These are phyloP conservation scores for Yponomeuta sedellus DNA, from an alignment of 2,888 invertebrate species.

Conservation along the genomic window DNA sequence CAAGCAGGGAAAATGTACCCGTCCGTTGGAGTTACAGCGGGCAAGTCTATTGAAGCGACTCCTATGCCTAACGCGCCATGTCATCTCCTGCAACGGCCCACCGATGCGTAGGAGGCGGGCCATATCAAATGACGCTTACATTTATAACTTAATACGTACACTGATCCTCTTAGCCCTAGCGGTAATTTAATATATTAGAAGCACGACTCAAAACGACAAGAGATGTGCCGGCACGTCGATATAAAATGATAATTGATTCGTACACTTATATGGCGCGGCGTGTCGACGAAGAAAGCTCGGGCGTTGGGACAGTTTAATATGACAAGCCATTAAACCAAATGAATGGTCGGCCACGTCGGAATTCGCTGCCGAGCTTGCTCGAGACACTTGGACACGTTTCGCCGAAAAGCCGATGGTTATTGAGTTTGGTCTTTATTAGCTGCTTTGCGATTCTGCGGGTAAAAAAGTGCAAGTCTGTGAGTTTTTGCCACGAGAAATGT, in stretches of 20 bases:
- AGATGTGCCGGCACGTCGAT: slow-evolving; percentile 31
- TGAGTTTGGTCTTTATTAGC: not conserved
- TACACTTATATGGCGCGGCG: slow-evolving; percentile 38
- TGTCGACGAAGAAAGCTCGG: slow-evolving; percentile 36
- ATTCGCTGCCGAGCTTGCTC: slow-evolving; percentile 28
- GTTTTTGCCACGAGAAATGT: not conserved
- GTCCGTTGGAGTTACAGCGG: not conserved
- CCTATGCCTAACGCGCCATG: slow-evolving; percentile 10
- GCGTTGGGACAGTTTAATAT: slow-evolving; percentile 44
- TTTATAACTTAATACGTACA: slow-evolving; percentile 40
- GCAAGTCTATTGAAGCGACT: slow-evolving; percentile 6
- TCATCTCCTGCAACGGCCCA: not conserved
- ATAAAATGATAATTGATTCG: slow-evolving; percentile 50
- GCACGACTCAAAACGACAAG: slow-evolving; percentile 36
- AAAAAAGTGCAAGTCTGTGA: not conserved
- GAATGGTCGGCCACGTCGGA: slow-evolving; percentile 54
- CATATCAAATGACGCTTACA: slow-evolving; percentile 31
- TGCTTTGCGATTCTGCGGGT: not conserved
- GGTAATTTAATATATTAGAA: slow-evolving; percentile 37
- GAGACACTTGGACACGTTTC: slow-evolving; percentile 18
- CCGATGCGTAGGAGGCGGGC: slow-evolving; percentile 21
- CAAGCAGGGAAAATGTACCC: not conserved
- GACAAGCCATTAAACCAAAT: slow-evolving; percentile 57
- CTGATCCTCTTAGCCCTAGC: slow-evolving; percentile 16
- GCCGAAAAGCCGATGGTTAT: not conserved